Evolutionary conservation across 2,888 invertebrate species (phyloP), one percentile per base, ranked within the genome.

Genomic region (Athetis lepigone): DNA sequence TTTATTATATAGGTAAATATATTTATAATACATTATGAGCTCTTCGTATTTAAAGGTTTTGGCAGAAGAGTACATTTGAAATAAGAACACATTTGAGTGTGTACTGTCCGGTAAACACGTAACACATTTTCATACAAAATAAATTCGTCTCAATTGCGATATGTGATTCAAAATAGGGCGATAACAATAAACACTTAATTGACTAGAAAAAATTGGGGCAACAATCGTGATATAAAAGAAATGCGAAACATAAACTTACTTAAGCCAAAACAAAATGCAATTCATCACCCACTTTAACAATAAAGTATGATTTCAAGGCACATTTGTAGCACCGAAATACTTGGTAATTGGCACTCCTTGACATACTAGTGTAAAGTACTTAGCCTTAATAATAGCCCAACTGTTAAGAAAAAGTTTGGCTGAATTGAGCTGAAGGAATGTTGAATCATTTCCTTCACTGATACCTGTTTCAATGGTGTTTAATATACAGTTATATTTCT

Each of bases 141-240:
- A 42, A 49, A 55, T 54, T 39, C 19, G 13, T 8, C 13, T 5
- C 37, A 18, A 9, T 6, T 42, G 16, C 19, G 43, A 49, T 66
- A 66, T 56, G 65, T 49, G 8, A 13, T 55, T 46, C n/a, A 37
- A 47, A 27, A 18, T 58, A 43, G 42, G 18, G 29, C 23, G 29
- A 66, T n/a, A 49, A 46, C 23, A 29, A 66, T n/a, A 49, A 46
- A 57, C n/a, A 5, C 46, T 56, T 50, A 55, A 23, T 9, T 65
- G 77, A 77, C 77, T 77, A 77, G 75, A 77, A 46, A 60, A 46
- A 16, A 55, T 42, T 54, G 55, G 62, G 62, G 42, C 56, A 64
- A 51, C 39, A 50, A 63, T 33, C 6, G 16, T 46, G 37, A 58
- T n/a, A 37, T 58, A 67, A 49, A 57, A 50, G 39, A 77, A 77